Evolutionary conservation across 2,888 invertebrate genomes (phyloP).

Genomic region (Stenotaenia linearis): DNA sequence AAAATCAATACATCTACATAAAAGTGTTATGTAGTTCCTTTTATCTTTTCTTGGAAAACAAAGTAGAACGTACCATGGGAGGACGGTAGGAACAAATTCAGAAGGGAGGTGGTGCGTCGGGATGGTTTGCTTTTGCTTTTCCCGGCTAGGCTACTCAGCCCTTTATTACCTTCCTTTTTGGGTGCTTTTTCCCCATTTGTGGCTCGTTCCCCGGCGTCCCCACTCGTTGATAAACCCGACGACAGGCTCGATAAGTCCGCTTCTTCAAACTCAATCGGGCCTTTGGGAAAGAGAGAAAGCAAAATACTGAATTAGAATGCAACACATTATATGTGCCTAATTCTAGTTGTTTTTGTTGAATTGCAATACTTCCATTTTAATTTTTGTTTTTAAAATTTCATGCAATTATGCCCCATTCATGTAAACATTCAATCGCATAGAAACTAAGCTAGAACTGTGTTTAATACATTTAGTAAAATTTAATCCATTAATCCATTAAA

Average conservation of each 20-base stretch:
- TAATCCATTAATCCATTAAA: too few species aligned
- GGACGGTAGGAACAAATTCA: conserved; percentile 84
- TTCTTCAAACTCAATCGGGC: conserved; percentile 52
- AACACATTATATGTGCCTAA: too few species aligned
- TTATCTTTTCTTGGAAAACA: not conserved
- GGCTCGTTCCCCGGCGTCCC: not conserved
- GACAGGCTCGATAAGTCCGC: conserved; percentile 46
- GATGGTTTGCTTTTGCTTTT: conserved; percentile 61
- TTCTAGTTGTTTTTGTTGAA: too few species aligned
- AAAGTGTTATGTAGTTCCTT: not conserved
- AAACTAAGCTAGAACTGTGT: too few species aligned
- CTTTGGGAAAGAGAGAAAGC: conserved; percentile 41
- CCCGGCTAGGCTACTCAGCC: conserved; percentile 39
- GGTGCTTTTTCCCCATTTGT: conserved; percentile 51
- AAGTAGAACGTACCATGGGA: conserved; percentile 69
- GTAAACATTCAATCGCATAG: too few species aligned
- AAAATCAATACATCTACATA: not conserved
- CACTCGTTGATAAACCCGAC: conserved; percentile 37
- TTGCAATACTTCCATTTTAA: too few species aligned
- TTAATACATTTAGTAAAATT: too few species aligned
- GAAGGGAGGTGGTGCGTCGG: conserved; percentile 86
- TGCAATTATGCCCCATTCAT: too few species aligned
- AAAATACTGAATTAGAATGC: not conserved
- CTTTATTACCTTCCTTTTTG: conserved; percentile 56
- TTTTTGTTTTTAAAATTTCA: too few species aligned